Evolutionary conservation across 1,140 invertebrate species (phyloP), one percentile per base, ranked within the genome.

Genomic region (Lerema accius): DNA sequence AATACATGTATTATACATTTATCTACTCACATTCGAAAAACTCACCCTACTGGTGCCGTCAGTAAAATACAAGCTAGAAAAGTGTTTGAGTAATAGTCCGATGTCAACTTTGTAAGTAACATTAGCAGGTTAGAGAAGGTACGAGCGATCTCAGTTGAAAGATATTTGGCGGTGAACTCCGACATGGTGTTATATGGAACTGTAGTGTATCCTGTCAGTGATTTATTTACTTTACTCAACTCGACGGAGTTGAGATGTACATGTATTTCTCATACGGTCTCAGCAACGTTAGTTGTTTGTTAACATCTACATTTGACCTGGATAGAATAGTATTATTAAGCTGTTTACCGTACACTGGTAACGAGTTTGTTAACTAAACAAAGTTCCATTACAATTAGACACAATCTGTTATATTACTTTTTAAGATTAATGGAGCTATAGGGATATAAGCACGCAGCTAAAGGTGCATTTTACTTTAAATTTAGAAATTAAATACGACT

Each of bases 231-330:
- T 40, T 43, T 40, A 5, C 11, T 28, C n/a, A 40, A 56, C 13
- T 43, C 43, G 28, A 43, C 51, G 2, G 53, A 45, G 53, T 43
- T 43, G 23, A 43, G 40, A 56, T 56, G 40, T 56, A 56, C 43
- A 39, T 56, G 53, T 56, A 56, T 56, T 45, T 32, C 19, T 56
- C 53, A 45, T 32, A 32, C 28, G 28, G 28, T 32, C 19, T 23
- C 19, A 32, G 28, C 9, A 32, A 32, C 28, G 28, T 32, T 4
- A 32, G 28, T 32, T 32, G 28, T 32, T 32, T 4, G 28, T 32
- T 46, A 46, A 46, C 43, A 23, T 46, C 17, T 46, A 46, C 17
- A 46, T 46, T 46, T 23, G 17, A 23, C 6, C 28, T 32, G 28
- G 9, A 32, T 32, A 32, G 28, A 32, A 32, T 32, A 32, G 9